These are phyloP conservation scores for Thymallus thymallus DNA, from an alignment of 2,113 vertebrate species.

Conservation along the genomic window DNA sequence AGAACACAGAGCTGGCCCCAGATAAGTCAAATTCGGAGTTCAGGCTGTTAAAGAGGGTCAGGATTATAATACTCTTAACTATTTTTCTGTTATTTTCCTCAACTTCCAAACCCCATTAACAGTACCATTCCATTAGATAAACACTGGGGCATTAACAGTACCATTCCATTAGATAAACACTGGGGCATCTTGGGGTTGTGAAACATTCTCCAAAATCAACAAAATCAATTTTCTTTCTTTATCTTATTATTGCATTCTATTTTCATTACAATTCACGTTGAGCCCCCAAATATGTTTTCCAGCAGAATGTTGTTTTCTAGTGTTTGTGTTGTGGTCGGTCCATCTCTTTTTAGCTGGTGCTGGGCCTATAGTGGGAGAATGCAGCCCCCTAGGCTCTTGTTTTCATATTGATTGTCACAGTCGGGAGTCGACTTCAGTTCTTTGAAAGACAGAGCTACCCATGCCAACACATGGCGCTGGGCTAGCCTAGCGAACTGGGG, in stretches of 20 bases:
- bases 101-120: neutral
- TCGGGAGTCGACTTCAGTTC: constrained; percentile 32
- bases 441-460: constrained; percentile 34
- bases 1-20: neutral
- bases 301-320: constrained; percentile 26
- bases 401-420: constrained; percentile 47
- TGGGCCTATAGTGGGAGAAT: constrained; percentile 27
- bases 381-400: constrained; percentile 34
- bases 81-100: neutral
- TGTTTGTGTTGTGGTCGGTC: constrained; percentile 8
- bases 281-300: constrained; percentile 16
- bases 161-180: neutral
- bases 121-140: neutral
- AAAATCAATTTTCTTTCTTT: neutral
- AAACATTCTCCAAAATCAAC: neutral
- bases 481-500: constrained; percentile 11
- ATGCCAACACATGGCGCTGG: neutral
- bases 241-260: neutral
- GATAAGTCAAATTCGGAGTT: constrained; percentile 34
- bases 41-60: constrained; percentile 16
- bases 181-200: neutral
- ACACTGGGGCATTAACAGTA: neutral
- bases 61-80: neutral
- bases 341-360: constrained; percentile 30
- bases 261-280: constrained; percentile 15